Percentiles rank a stretch among this genome's conserved stretches.
These are phyloP conservation scores for Perca fluviatilis DNA, from an alignment of 2,113 vertebrate species.

Conservation along the genomic window DNA sequence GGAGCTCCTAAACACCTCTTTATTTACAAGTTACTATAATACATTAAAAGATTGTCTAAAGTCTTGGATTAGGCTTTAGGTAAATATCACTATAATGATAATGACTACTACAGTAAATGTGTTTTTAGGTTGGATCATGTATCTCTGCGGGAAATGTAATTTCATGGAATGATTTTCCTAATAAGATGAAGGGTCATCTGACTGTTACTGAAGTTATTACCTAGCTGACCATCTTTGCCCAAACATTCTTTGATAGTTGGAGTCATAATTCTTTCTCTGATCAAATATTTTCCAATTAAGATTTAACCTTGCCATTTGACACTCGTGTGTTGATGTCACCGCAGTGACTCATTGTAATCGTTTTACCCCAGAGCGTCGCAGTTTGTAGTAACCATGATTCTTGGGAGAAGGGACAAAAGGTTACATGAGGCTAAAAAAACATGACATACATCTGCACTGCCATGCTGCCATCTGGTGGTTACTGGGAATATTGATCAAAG, in stretches of 20 bases:
- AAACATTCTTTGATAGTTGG: conserved; percentile 18
- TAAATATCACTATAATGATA: too few relatives aligned
- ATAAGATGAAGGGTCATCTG: neutral
- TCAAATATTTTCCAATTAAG: conserved; percentile 26
- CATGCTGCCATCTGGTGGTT: conserved; percentile 67
- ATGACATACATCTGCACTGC: neutral
- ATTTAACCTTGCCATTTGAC: conserved; percentile 23
- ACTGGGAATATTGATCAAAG: neutral
- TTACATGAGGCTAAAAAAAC: neutral
- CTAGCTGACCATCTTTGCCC: neutral
- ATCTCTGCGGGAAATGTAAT: neutral
- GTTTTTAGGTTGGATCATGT: neutral
- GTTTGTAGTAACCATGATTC: neutral
- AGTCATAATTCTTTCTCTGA: conserved; percentile 20
- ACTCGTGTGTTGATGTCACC: conserved; percentile 4
- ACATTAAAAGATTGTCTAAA: too few relatives aligned
- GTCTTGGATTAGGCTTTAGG: too few relatives aligned
- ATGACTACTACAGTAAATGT: neutral
- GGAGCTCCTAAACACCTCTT: too few relatives aligned
- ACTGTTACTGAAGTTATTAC: neutral
- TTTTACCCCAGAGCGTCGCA: neutral
- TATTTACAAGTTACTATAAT: too few relatives aligned
- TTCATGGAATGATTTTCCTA: conserved; percentile 7
- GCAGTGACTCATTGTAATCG: conserved; percentile 25
- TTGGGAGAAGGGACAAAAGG: neutral